Percentiles rank a stretch among this genome's conserved stretches.
Evolutionary conservation across 92 coral and sea anemone genomes (phyloP).

Genomic region (Phenganax marumi): DNA sequence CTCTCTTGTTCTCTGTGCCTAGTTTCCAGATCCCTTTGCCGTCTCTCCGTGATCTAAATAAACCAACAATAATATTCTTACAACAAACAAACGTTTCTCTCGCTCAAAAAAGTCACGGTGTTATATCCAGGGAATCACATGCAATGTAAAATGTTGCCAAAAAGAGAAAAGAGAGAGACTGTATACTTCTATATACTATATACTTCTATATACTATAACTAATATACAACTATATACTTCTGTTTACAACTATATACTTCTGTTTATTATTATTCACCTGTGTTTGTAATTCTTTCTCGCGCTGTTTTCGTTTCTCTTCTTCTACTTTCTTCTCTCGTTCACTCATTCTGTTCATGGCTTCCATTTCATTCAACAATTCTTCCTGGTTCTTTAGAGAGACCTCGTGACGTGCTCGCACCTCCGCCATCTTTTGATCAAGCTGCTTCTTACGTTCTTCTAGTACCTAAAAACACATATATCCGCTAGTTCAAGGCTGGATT

Average conservation of each 20-base stretch:
- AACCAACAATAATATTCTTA: not conserved
- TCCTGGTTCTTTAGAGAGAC: constrained; percentile 96
- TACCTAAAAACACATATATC: constrained; percentile 56
- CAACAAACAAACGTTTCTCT: not conserved
- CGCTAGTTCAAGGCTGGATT: not conserved
- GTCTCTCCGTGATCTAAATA: constrained; percentile 74
- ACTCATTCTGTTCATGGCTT: constrained; percentile 83
- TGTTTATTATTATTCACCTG: constrained; percentile 50
- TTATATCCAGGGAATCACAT: no score
- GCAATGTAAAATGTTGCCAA: no score
- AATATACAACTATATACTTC: no score
- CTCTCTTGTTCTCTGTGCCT: constrained; percentile 72
- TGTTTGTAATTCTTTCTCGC: constrained; percentile 81
- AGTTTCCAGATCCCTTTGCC: constrained; percentile 66
- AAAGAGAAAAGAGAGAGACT: no score
- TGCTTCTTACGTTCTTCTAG: constrained; percentile 85
- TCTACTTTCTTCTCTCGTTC: constrained; percentile 90
- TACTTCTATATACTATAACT: no score
- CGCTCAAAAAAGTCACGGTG: not conserved
- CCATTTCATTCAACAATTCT: constrained; percentile 83
- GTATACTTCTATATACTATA: no score
- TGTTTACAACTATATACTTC: no score
- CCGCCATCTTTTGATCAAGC: constrained; percentile 79
- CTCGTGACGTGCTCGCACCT: constrained; percentile 67
- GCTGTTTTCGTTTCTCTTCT: constrained; percentile 63